Conservation (phyloP, 2,797 vertebrate species). For the Cetoscarus ocellatus region DNA sequence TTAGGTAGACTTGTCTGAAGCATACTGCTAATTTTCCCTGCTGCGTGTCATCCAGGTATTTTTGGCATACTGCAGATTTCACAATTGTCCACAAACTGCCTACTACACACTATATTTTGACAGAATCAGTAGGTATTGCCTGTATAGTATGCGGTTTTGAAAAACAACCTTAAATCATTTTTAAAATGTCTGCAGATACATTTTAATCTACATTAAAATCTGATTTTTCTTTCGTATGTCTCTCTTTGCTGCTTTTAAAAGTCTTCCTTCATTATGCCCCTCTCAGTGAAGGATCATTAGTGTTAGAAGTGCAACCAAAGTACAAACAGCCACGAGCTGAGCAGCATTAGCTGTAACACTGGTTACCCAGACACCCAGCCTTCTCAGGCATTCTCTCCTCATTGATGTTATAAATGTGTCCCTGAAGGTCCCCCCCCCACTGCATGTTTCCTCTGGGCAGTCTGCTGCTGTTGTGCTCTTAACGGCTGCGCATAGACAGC, state of each 20-base stretch:
- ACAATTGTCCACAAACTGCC: no score
- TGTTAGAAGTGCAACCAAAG: conserved; percentile 24
- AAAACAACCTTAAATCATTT: no score
- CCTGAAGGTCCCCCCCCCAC: conserved; percentile 51
- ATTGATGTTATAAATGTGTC: conserved; percentile 67
- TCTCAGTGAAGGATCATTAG: conserved; percentile 27
- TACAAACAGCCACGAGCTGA: conserved; percentile 20
- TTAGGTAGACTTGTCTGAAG: no score
- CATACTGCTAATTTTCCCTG: no score
- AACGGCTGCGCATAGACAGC: conserved; percentile 41
- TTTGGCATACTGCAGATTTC: no score
- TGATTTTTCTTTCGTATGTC: neutral
- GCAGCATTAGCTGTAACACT: conserved; percentile 33
- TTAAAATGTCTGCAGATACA: conserved; percentile 5
- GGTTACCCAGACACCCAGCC: conserved; percentile 57
- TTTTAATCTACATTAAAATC: conserved; percentile 3
- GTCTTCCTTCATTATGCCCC: conserved; percentile 13
- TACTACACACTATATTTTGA: no score
- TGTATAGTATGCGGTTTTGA: no score
- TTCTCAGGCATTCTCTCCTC: conserved; percentile 46
- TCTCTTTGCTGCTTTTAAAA: conserved; percentile 4
- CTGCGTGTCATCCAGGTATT: no score
- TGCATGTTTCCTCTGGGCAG: conserved; percentile 59
- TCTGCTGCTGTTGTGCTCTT: conserved; percentile 47
- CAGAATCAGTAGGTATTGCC: no score